phyloP scores from a whole-genome alignment of 2,113 vertebrate genomes.

The Amazona vittata region DNA sequence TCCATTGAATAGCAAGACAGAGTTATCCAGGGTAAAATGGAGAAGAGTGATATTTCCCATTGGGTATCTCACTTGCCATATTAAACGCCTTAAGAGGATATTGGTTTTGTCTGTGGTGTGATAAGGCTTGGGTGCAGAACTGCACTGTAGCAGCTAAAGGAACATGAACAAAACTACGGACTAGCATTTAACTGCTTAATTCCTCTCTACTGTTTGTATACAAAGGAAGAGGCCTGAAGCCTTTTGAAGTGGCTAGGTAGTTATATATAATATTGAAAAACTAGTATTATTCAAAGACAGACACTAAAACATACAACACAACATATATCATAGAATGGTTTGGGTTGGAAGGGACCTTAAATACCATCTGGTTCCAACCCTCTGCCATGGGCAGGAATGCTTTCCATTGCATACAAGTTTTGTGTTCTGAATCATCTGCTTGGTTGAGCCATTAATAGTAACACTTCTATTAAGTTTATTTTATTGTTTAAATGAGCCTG shows the following conservation, averaged over 20 bases:
- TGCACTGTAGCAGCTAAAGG: rapidly evolving
- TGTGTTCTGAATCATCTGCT: neutral
- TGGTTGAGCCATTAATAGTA: rapidly evolving
- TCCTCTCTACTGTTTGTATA: neutral
- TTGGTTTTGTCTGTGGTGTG: neutral
- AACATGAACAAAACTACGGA: neutral
- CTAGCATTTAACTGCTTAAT: neutral
- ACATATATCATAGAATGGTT: neutral
- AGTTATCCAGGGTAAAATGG: neutral
- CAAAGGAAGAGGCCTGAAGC: neutral
- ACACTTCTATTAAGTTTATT: neutral
- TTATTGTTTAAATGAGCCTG: neutral
- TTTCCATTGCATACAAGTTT: neutral
- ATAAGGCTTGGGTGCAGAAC: neutral
- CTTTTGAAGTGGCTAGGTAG: neutral
- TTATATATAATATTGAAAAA: neutral
- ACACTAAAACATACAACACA: neutral
- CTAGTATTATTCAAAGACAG: neutral
- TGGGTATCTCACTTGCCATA: neutral
- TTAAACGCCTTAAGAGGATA: neutral
- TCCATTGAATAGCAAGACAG: neutral
- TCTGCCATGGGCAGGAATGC: neutral
- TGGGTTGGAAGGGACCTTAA: neutral
- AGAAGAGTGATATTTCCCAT: neutral
- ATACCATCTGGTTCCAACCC: neutral